Evolutionary conservation across 2,797 vertebrate species (phyloP), one percentile per base, ranked within the genome.

Genomic region (Menidia menidia): DNA sequence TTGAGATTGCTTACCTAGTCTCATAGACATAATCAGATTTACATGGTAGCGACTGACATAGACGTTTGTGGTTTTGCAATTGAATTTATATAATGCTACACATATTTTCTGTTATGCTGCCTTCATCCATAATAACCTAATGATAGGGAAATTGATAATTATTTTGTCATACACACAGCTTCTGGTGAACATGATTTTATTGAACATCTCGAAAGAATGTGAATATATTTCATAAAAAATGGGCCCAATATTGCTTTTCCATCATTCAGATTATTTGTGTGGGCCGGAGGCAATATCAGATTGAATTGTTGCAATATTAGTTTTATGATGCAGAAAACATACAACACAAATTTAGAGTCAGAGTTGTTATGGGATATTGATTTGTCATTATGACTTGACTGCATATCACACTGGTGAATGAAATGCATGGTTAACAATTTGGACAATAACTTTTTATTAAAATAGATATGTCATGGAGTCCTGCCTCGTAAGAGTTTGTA

Each of bases 61-160:
- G 78, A 83, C 88, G 87, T 82, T 75, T 72, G 72, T 56, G 73
- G 68, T 75, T 88, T 75, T 80, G 45, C 87, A 92, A 92, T 91
- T 63, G 59, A 88, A 92, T 89, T 85, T 64, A 73, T 39, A 58
- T 68, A 73, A 84, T 80, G 73, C 84, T 79, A 70, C 88, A 89
- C 84, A 92, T 90, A 87, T 91, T 90, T 89, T 87, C 73, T 81
- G 86, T 92, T 87, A 84, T 88, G 78, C 86, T 75, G 79, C 83
- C 89, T 84, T 85, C 65, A 32, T 86, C 78, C 80, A 81, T 84
- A 89, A 90, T 87, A 89, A 86, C 85, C 73, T 85, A 91, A 93
- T 90, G 58, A 84, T 91, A 93, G 92, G 92, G 91, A 93, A 94
- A 94, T 93, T 91, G 90, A 91, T 93, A 81, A 93, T 94, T 92